Conservation (phyloP, 2,888 invertebrate genomes). For the Ennomos quercinarius region DNA sequence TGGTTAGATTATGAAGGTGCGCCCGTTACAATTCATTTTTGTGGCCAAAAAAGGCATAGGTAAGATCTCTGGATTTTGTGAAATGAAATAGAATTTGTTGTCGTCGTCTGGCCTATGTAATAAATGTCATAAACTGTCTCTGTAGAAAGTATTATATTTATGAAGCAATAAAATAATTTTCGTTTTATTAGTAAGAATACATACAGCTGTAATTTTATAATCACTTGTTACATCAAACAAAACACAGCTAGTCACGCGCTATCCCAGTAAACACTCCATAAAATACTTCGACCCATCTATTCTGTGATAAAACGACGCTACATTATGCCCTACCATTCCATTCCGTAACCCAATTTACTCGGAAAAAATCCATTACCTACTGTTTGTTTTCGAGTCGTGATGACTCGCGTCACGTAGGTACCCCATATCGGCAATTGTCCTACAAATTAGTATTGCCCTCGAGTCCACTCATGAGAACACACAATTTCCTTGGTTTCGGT, state of each 20-base stretch:
- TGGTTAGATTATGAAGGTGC: too few species aligned
- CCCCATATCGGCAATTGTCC: conserved; percentile 20
- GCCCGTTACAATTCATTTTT: too few species aligned
- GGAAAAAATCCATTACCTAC: conserved; percentile 27
- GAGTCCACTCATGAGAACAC: conserved; percentile 66
- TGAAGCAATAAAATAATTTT: too few species aligned
- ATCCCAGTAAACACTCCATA: conserved; percentile 15
- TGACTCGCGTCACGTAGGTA: conserved; percentile 22
- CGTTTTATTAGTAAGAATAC: too few species aligned
- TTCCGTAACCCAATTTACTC: conserved; percentile 26
- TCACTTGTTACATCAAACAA: too few species aligned
- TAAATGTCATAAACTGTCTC: too few species aligned
- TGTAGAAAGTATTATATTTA: too few species aligned
- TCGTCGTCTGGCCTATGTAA: too few species aligned
- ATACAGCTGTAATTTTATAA: too few species aligned
- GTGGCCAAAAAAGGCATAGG: too few species aligned
- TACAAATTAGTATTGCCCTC: conserved; percentile 57
- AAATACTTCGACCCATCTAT: conserved; percentile 10
- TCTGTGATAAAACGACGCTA: conserved; percentile 18
- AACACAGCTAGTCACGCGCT: not conserved
- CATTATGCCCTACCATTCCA: conserved; percentile 16
- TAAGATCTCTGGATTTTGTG: too few species aligned
- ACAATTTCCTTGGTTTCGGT: conserved; percentile 61
- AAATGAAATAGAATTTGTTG: too few species aligned
- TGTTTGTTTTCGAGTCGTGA: conserved; percentile 29